Base-by-base conservation (phyloP, 1,140 invertebrate species). In the Arion vulgaris region DNA sequence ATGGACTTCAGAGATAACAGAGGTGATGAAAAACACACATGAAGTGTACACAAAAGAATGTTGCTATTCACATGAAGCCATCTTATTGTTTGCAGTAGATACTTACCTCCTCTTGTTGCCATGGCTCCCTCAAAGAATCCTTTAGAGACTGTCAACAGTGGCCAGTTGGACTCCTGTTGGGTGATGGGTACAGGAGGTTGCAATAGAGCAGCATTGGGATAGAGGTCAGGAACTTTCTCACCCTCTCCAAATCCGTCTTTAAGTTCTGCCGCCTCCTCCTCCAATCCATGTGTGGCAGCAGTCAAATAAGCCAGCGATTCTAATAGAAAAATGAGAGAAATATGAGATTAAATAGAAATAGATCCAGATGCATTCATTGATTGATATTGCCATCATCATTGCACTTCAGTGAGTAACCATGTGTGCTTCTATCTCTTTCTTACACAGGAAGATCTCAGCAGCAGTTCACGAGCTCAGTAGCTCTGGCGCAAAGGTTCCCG, bases 201-300 rank as follows among this genome's bases (percentile, higher is more conserved):
- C 2, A 99, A 93, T 57, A 98, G 94, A 78, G 94, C 93, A 0
- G 97, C 97, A 87, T 95, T 94, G 0, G 95, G 95, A 88, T 96
- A 95, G 9, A 96, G 91, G 57, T 95, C 94, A 0, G 96, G 96
- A n/a, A 98, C 92, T 19, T 89, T 87, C 69, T 95, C 94, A 7
- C 94, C 94, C 36, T 95, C 94, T 72, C 97, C 94, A 36, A 94
- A 93, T 19, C 94, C 93, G 38, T 90, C 89, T 71, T 94, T 94
- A 23, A 98, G 89, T n/a, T 95, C 94, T 72, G 96, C 95, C 0
- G 96, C 95, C 84, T 97, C 95, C 62, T 97, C 96, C 0, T 94
- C 90, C 17, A 98, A 94, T 49, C 97, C 97, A 92, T 99, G 97
- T n/a, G 98, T 99, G 17, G 95, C 95, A 0, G 98, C 98, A 0